These are phyloP conservation scores for Himalopsyche kuldschensis DNA, from an alignment of 2,888 invertebrate genomes.

Conservation along the genomic window DNA sequence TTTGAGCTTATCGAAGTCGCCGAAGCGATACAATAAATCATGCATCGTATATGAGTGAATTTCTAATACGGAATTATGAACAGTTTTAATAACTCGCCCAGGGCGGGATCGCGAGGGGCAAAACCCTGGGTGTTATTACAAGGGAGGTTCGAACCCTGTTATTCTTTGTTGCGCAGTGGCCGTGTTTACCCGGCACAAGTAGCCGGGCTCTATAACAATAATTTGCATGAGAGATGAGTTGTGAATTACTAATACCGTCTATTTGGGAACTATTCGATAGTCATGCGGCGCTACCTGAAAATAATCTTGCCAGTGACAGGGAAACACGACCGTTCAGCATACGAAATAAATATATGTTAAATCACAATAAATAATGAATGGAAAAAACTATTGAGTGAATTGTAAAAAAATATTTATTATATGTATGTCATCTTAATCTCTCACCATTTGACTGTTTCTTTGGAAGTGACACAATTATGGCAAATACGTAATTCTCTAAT, in stretches of 20 bases:
- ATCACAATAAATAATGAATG: too few relatives aligned
- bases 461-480: too few relatives aligned
- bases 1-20: background rate
- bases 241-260: slow-evolving; percentile 32
- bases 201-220: slow-evolving; percentile 9
- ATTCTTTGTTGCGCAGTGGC: slow-evolving; percentile 2
- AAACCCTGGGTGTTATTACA: slow-evolving; percentile 14
- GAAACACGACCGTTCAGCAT: too few relatives aligned
- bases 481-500: too few relatives aligned
- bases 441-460: too few relatives aligned
- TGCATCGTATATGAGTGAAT: background rate
- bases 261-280: slow-evolving; percentile 29
- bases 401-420: too few relatives aligned
- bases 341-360: too few relatives aligned
- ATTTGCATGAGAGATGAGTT: slow-evolving; percentile 36
- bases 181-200: slow-evolving; percentile 1
- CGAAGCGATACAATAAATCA: background rate
- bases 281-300: slow-evolving; percentile 29
- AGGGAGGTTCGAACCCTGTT: slow-evolving; percentile 13
- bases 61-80: background rate
- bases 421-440: too few relatives aligned
- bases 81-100: background rate
- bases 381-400: too few relatives aligned
- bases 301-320: background rate
- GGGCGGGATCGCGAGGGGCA: background rate